phyloP scores from a whole-genome alignment of 2,113 vertebrate genomes.

The Apaloderma vittatum region DNA sequence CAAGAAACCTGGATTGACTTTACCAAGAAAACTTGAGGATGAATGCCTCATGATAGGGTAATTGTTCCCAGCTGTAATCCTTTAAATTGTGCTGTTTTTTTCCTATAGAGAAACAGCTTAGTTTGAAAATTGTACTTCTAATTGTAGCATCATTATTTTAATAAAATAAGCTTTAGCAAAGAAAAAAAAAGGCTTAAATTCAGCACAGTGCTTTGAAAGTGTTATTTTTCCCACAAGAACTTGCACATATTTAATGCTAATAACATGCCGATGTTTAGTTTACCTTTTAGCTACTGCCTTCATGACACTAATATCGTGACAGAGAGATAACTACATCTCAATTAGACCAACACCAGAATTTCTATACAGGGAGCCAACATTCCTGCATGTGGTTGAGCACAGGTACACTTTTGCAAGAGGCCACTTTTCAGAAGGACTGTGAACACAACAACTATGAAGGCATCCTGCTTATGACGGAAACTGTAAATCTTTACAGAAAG shows the following conservation, averaged over 20 bases:
- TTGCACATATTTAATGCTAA: not conserved
- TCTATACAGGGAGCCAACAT: not conserved
- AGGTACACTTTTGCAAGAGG: not conserved
- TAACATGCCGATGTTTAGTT: not conserved
- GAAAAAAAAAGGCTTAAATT: not conserved
- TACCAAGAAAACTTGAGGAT: not conserved
- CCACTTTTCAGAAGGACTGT: not conserved
- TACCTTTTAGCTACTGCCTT: not conserved
- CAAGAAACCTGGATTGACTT: not conserved
- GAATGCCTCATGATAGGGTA: not conserved
- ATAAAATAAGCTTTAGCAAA: not conserved
- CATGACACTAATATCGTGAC: not conserved
- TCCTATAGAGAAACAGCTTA: not conserved
- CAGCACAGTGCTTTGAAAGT: not conserved
- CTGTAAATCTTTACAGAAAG: not conserved
- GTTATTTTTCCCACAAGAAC: not conserved
- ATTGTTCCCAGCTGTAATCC: not conserved
- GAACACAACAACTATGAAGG: not conserved
- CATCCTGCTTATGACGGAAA: not conserved
- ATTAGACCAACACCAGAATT: not conserved
- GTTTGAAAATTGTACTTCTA: not conserved
- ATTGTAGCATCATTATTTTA: not conserved
- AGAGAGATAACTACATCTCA: not conserved
- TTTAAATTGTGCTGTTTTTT: not conserved
- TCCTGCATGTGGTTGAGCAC: rapidly evolving